Evolutionary conservation across 2,797 vertebrate genomes (phyloP), one percentile per base, ranked within the genome.

Genomic region (Discoglossus pictus): DNA sequence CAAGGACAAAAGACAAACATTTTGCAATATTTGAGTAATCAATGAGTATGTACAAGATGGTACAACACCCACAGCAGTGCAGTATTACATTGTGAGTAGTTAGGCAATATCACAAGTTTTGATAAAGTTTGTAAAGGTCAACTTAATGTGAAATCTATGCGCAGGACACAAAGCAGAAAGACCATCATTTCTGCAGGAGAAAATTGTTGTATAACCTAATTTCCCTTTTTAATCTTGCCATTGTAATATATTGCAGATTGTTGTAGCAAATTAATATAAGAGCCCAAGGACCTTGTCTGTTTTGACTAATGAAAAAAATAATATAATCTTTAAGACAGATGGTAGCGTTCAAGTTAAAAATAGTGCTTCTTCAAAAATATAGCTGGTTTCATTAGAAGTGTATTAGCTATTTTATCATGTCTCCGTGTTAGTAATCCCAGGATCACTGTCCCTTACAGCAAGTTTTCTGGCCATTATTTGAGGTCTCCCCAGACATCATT

Each of bases 271-370:
- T 21, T 23, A 47, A 47, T 21, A 18, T 21, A 47, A 18, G 20
- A 3, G 21, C 44, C 20, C 4, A 21, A 7, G 13, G 9, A 47
- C 44, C 11, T 10, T 47, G 23, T 47, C 44, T 47, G 17, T 23
- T 47, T 47, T 47, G 44, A 12, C 18, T 47, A 47, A 21, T 47
- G 5, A 23, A 20, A 23, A 47, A 47, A 47, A 44, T 44, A 18
- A 44, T 44, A 44, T 44, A 20, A 44, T 6, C 2, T 20, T 5
- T 15, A 18, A 44, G 42, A 11, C 6, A 39, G 36, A 39, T 39
- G 36, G 4, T 7, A 7, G 42, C 10, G 8, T 44, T 17, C 2
- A 18, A 8, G 16, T 17, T 17, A 44, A 18, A 44, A 9, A 7
- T 8, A 20, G 15, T n/a, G n/a, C n/a, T n/a, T n/a, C n/a, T n/a